Evolutionary conservation across 2,797 vertebrate genomes (phyloP).

Genomic region (Momotus momota): DNA sequence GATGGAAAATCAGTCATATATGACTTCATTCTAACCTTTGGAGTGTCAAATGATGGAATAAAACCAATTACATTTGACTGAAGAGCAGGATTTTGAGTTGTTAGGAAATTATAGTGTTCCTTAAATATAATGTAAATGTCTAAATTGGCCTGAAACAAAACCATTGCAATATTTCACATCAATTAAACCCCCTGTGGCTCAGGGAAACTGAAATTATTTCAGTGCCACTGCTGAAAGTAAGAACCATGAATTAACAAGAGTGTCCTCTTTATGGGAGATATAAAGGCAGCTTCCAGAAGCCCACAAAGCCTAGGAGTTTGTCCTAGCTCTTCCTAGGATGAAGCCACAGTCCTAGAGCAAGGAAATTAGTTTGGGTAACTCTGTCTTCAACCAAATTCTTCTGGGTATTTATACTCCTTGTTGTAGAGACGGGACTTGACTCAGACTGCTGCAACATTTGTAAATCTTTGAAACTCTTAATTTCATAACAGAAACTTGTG

Average conservation of each 20-base stretch:
- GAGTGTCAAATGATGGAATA: not conserved
- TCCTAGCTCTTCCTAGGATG: not conserved
- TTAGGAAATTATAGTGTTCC: not conserved
- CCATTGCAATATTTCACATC: not conserved
- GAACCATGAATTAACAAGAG: not conserved
- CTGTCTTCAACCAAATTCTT: not conserved
- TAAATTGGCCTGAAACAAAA: slow-evolving; percentile 30
- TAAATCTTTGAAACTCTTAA: not conserved
- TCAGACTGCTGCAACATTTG: not conserved
- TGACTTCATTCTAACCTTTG: not conserved
- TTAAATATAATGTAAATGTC: slow-evolving; percentile 20
- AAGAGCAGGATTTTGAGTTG: not conserved
- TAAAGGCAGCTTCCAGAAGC: not conserved
- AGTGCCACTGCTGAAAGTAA: not conserved
- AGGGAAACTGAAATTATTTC: not conserved
- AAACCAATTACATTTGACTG: not conserved
- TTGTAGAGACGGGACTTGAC: not conserved
- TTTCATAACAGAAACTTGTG: not conserved
- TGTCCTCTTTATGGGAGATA: not conserved
- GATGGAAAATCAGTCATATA: not conserved
- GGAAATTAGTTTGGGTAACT: not conserved
- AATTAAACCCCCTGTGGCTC: not conserved
- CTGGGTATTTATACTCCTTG: not conserved
- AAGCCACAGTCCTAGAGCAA: not conserved
- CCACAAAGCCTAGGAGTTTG: not conserved